A percentile compares a stretch with the other conserved stretches of the same genome.
phyloP scores from a whole-genome alignment of 2,113 vertebrate species.

The Haemorhous mexicanus region DNA sequence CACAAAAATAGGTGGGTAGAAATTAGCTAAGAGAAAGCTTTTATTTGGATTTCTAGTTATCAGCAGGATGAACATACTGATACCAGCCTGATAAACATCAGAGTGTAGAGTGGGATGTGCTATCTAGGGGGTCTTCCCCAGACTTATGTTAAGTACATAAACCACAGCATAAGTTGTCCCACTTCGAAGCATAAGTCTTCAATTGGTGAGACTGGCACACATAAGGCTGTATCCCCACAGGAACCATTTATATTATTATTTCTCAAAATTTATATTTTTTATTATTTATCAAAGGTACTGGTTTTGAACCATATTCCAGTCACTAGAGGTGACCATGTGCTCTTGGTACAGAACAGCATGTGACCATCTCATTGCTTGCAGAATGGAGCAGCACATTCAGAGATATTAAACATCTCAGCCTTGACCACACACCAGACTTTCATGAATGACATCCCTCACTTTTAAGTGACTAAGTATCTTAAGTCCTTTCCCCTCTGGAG shows the following conservation, averaged over 20 bases:
- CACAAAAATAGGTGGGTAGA: neutral
- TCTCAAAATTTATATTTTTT: neutral
- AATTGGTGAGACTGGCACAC: neutral
- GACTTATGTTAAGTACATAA: neutral
- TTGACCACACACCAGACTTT: neutral
- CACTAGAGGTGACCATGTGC: neutral
- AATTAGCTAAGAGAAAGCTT: neutral
- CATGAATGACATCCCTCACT: too few relatives aligned
- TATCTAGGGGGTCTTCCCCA: neutral
- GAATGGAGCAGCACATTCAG: neutral
- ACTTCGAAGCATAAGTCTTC: neutral
- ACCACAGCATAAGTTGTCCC: neutral
- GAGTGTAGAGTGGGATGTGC: neutral
- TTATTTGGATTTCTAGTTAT: neutral
- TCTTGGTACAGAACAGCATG: neutral
- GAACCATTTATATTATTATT: neutral
- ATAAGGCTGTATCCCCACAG: neutral
- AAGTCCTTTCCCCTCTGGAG: neutral
- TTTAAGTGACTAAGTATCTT: neutral
- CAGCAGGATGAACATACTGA: neutral
- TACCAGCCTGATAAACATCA: neutral
- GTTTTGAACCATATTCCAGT: neutral
- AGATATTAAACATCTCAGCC: neutral
- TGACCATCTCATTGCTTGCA: fast-evolving
- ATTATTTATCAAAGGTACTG: neutral